phyloP scores from a whole-genome alignment of 2,797 vertebrate genomes.

The Hemitrygon akajei region DNA sequence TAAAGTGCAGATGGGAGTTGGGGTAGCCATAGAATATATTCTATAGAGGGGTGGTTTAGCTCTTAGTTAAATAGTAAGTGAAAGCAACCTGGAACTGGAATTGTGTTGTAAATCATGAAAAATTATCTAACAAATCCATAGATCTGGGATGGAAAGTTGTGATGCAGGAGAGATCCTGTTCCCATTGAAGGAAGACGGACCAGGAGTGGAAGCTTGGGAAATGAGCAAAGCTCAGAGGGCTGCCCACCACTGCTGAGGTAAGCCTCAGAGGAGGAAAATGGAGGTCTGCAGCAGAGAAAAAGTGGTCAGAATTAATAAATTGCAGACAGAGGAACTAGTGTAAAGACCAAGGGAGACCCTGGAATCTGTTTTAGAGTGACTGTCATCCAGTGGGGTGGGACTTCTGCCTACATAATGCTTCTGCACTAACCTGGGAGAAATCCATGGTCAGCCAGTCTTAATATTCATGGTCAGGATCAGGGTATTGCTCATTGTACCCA shows the following conservation, averaged over 20 bases:
- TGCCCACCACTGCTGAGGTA: background rate
- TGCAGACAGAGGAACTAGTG: background rate
- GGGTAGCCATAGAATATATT: background rate
- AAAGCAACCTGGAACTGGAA: background rate
- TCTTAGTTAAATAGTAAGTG: background rate
- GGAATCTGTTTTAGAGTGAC: background rate
- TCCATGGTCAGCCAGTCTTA: background rate
- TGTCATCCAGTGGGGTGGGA: background rate
- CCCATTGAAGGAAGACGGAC: background rate
- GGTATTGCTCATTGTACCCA: background rate
- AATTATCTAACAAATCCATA: background rate
- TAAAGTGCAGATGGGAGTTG: background rate
- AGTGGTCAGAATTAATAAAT: background rate
- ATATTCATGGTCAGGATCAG: background rate
- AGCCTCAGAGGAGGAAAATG: background rate
- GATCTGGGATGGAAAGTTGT: background rate
- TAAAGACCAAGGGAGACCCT: background rate
- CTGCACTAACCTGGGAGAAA: background rate
- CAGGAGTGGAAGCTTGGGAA: background rate
- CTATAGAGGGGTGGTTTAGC: background rate
- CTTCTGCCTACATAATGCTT: background rate
- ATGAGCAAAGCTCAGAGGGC: background rate
- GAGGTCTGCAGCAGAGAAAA: background rate
- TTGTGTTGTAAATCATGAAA: background rate
- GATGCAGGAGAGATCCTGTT: background rate